phyloP scores from a whole-genome alignment of 2,113 vertebrate species.

The Procavia capensis region DNA sequence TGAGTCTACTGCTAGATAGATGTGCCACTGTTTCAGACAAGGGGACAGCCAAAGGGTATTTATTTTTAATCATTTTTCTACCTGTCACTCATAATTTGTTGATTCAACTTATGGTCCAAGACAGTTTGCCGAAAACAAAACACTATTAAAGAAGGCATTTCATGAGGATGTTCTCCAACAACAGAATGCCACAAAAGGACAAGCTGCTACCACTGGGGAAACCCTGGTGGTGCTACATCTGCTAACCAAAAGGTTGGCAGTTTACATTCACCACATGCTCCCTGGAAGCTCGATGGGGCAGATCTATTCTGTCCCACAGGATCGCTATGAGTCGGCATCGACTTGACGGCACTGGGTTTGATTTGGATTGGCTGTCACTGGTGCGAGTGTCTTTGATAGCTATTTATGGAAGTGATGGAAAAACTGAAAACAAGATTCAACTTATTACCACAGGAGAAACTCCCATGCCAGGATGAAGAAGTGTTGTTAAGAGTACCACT shows the following conservation, averaged over 20 bases:
- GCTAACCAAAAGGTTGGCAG: no score
- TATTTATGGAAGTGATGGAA: neutral
- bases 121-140: constrained; percentile 26
- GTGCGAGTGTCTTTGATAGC: neutral
- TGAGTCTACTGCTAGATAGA: neutral
- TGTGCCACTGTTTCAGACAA: neutral
- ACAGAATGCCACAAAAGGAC: neutral
- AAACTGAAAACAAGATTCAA: neutral
- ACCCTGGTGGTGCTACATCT: no score
- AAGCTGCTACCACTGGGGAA: neutral
- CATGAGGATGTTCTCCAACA: neutral
- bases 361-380: no score
- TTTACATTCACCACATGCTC: no score
- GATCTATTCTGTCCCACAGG: no score
- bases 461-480: neutral
- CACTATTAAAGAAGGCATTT: neutral
- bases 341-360: no score
- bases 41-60: neutral
- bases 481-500: neutral
- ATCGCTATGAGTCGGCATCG: no score
- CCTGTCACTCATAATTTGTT: neutral
- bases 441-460: neutral
- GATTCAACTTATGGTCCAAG: neutral
- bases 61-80: neutral
- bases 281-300: no score